phyloP scores from a whole-genome alignment of 2,888 invertebrate species.

The Ennomos fuscantarius region DNA sequence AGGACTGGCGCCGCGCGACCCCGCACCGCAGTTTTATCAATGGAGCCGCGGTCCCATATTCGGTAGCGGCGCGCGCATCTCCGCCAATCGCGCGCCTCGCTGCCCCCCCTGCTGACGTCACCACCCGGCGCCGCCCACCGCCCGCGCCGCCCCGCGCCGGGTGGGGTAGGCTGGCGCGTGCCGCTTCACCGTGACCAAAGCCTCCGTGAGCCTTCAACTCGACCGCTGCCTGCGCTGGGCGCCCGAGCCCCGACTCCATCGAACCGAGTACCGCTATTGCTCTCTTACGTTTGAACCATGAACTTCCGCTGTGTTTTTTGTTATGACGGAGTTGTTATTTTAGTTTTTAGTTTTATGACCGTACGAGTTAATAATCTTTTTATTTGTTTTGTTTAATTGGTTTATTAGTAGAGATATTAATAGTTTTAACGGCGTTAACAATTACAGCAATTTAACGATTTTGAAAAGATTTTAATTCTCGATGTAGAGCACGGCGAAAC shows the following conservation, averaged over 20 bases:
- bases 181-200: slow-evolving; percentile 46
- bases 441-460: too few species aligned
- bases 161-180: slow-evolving; percentile 44
- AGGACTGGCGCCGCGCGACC: slow-evolving; percentile 89
- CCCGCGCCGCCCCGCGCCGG: slow-evolving; percentile 70
- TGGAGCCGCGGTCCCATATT: slow-evolving; percentile 94
- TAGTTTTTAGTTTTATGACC: slow-evolving; percentile 10
- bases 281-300: slow-evolving; percentile 31
- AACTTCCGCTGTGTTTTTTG: slow-evolving; percentile 25
- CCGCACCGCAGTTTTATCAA: slow-evolving; percentile 92
- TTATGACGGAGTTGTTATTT: slow-evolving; percentile 32
- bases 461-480: too few species aligned
- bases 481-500: too few species aligned
- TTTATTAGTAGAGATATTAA: background rate
- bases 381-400: background rate
- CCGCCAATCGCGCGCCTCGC: slow-evolving; percentile 77
- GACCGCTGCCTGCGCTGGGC: slow-evolving; percentile 15
- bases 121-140: slow-evolving; percentile 78
- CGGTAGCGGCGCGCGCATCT: slow-evolving; percentile 88
- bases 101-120: slow-evolving; percentile 79
- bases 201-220: slow-evolving; percentile 54
- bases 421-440: too few species aligned
- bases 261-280: slow-evolving; percentile 10
- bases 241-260: slow-evolving; percentile 35
- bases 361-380: slow-evolving; percentile 5